Evolutionary conservation across 1,140 invertebrate species (phyloP), one percentile per base, ranked within the genome.

Genomic region (Antheraea pernyi): DNA sequence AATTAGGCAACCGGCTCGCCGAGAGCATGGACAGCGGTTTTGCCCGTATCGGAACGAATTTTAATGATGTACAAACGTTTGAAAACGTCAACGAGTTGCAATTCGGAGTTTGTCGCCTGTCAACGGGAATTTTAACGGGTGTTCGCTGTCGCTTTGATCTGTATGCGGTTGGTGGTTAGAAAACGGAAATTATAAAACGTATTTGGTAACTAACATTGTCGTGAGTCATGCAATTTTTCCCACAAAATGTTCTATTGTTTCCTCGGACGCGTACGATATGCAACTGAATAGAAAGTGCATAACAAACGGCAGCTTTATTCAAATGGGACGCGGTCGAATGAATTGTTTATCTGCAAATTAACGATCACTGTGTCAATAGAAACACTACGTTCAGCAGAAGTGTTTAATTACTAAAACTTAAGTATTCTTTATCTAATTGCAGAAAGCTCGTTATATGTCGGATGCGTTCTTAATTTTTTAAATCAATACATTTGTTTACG

Each of bases 311-410:
- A 42, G 67, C 39, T 60, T 30, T 66, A 76, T 79, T 76, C 72
- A 46, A 71, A 36, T 48, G 70, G 71, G 65, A 30, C 39, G 63
- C 18, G 39, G 39, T 11, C 63, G 3, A 2, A 53, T 53, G 46
- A 53, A 53, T 53, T 53, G 46, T 53, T 53, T 65, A 61, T 19
- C 10, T 37, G 68, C 70, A 66, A 75, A 76, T 79, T 76, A 69
- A 70, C 79, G 80, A 84, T 83, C 81, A 84, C 79, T 81, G 73
- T 84, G 82, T 83, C 79, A 83, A 83, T 79, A 84, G 77, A 84
- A 78, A 78, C 79, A 78, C 67, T 67, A 59, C 69, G 63, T 66
- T 77, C 70, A 75, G 68, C 69, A 19, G 46, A 59, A 64, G 64
- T 36, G 62, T 65, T 71, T 77, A 77, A 77, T 74, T 74, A 70